phyloP scores from a whole-genome alignment of 2,888 invertebrate species.

The Eilema caniola region DNA sequence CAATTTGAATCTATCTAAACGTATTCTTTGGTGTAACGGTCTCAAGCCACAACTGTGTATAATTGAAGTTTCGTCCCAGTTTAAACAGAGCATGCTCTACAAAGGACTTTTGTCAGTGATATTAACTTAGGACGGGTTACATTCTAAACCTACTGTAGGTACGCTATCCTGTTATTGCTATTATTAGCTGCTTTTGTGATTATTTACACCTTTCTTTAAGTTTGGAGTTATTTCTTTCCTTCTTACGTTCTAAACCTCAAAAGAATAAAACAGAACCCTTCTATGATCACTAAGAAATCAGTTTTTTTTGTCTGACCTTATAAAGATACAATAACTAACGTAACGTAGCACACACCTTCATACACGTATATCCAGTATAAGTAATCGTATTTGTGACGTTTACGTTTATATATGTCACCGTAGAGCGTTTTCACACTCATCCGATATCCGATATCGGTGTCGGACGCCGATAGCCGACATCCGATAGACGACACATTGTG shows the following conservation, averaged over 20 bases:
- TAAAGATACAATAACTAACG: too few relatives aligned
- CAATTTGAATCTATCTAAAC: conserved; percentile 16
- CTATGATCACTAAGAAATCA: too few relatives aligned
- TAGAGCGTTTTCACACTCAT: too few relatives aligned
- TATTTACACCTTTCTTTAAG: neutral
- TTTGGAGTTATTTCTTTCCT: too few relatives aligned
- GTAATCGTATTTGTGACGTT: too few relatives aligned
- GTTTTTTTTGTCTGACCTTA: too few relatives aligned
- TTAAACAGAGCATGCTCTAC: conserved; percentile 33
- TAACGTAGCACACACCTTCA: neutral
- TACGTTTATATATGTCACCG: too few relatives aligned
- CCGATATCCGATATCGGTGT: too few relatives aligned
- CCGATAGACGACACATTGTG: too few relatives aligned
- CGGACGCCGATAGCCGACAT: too few relatives aligned
- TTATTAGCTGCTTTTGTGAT: conserved; percentile 3
- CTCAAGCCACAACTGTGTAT: neutral
- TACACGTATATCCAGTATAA: too few relatives aligned
- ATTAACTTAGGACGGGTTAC: conserved; percentile 41
- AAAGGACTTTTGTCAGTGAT: conserved; percentile 46
- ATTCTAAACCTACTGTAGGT: conserved; percentile 31
- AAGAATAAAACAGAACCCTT: neutral
- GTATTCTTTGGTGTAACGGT: conserved; percentile 1
- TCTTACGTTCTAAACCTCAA: neutral
- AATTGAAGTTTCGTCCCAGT: conserved; percentile 24
- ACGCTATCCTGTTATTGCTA: conserved; percentile 24